Conservation (phyloP, 2,113 vertebrate genomes). For the Thymallus thymallus region DNA sequence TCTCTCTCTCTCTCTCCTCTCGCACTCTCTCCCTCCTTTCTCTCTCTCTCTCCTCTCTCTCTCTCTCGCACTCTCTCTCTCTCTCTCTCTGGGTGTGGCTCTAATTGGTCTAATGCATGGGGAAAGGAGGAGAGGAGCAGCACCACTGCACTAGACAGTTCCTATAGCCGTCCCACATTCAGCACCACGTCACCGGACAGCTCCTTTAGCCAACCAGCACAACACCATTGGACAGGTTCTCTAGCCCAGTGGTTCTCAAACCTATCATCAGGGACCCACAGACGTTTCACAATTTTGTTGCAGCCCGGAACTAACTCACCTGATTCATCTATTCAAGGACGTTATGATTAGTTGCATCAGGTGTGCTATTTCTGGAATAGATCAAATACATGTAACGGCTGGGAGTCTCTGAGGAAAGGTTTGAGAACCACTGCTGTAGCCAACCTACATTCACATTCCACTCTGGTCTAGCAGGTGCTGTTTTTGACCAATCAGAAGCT, state of each 20-base stretch:
- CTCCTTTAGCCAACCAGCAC: neutral
- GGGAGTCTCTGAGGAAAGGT: too few relatives aligned
- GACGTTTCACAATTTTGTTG: too few relatives aligned
- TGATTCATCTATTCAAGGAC: too few relatives aligned
- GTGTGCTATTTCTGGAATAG: too few relatives aligned
- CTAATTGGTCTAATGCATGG: neutral
- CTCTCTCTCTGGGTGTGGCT: neutral
- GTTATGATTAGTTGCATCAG: too few relatives aligned
- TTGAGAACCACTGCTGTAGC: too few relatives aligned
- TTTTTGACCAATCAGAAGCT: neutral
- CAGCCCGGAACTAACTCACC: too few relatives aligned
- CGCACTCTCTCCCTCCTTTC: neutral
- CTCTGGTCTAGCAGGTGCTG: constrained; percentile 7
- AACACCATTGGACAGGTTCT: neutral
- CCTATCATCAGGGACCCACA: too few relatives aligned
- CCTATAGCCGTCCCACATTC: neutral
- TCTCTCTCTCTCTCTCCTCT: too few relatives aligned
- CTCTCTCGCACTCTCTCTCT: neutral
- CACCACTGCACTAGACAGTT: too few relatives aligned
- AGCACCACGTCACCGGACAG: neutral
- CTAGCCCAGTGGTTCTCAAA: too few relatives aligned
- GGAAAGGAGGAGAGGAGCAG: neutral
- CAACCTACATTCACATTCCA: neutral
- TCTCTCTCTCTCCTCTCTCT: neutral
- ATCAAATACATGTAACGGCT: too few relatives aligned